Evolutionary conservation across 2,888 invertebrate genomes (phyloP), one percentile per base, ranked within the genome.

Genomic region (Scelioninae gen. 1): DNA sequence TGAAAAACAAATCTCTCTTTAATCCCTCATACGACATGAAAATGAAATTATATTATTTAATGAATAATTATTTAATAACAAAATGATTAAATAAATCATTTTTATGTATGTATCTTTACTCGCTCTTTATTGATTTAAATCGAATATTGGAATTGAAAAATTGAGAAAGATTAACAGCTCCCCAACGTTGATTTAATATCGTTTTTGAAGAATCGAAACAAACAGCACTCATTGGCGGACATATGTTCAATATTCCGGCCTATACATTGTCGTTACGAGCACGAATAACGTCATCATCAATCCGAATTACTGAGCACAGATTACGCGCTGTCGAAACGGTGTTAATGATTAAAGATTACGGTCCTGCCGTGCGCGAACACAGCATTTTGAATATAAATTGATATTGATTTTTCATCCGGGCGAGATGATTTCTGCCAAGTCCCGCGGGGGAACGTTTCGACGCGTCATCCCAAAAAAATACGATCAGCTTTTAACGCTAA

Each of bases 321-420:
- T 77, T 68, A 69, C 68, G 69, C 62, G 15, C 77, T 69, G 68
- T 69, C 68, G 43, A 75, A 75, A 75, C 40, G 56, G 75, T 47
- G 75, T 75, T 75, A 75, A 75, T 75, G 75, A 75, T 75, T 65
- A 60, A 68, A 69, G 62, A 68, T 77, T 77, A 69, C 38, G 53
- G 53, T 23, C 29, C 34, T n/a, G 11, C 40, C 40, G 45, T 34
- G 66, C 51, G 43, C 53, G 62, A 31, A 31, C 45, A 38, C 75
- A 60, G 47, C 77, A 60, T 68, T 77, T 69, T 69, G 68, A 68
- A 69, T 77, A 77, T 68, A 77, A 77, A 77, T 77, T 77, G 69
- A 62, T 62, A 77, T 77, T 55, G 69, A 69, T 62, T 69, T 77
- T 77, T 62, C 55, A 55, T 74, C 23, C 51, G 63, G 7, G 29